Evolutionary conservation across 2,113 vertebrate genomes (phyloP).

Genomic region (Galeopterus variegatus): DNA sequence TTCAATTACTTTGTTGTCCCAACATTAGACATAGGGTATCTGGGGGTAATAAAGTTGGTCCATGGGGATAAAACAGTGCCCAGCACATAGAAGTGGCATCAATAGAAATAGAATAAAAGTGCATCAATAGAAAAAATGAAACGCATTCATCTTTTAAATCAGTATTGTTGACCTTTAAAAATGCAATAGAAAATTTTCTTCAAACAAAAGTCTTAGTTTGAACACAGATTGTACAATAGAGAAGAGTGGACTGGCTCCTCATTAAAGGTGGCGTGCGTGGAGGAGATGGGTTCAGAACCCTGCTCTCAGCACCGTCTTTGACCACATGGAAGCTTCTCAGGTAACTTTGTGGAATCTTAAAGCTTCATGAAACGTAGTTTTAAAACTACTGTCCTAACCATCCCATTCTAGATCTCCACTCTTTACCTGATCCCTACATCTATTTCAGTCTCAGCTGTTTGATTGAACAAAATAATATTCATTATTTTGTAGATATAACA

Average conservation of each 20-base stretch:
- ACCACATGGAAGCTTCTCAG: background rate
- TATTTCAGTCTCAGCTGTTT: background rate
- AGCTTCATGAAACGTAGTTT: background rate
- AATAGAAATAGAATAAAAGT: too few species aligned
- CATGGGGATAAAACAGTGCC: background rate
- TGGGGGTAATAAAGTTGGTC: background rate
- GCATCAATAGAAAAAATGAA: background rate
- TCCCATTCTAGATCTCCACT: background rate
- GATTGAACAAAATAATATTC: background rate
- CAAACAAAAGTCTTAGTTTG: background rate
- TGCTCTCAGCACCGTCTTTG: background rate
- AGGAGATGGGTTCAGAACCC: background rate
- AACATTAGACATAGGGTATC: background rate
- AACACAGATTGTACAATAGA: background rate
- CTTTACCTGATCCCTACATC: background rate
- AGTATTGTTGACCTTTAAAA: slow-evolving; percentile 32
- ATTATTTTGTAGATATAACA: background rate
- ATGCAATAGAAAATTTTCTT: slow-evolving; percentile 9
- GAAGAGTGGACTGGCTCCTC: background rate
- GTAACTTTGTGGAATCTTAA: background rate
- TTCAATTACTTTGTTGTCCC: background rate
- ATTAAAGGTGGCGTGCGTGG: background rate
- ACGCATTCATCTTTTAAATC: slow-evolving; percentile 29
- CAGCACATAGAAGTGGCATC: background rate
- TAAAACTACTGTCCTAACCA: background rate